phyloP scores from a whole-genome alignment of 2,113 vertebrate species.

The Melanostigma gelatinosum region DNA sequence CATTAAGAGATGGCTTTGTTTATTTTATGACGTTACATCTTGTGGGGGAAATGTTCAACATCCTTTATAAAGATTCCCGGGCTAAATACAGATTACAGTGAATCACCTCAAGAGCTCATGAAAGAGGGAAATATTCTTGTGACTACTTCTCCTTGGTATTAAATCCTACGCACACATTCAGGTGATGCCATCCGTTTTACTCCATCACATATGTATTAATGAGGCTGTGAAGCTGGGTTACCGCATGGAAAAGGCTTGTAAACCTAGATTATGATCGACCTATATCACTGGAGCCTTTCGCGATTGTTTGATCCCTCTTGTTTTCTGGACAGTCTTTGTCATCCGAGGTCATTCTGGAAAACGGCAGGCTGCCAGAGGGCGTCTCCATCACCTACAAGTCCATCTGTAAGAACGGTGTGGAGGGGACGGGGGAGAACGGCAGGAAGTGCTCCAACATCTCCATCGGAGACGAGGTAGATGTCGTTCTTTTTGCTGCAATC shows the following conservation, averaged over 20 bases:
- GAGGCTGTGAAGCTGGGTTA: neutral
- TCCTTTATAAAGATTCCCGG: neutral
- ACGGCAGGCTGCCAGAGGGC: constrained; percentile 90
- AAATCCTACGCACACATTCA: neutral
- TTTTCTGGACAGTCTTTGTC: constrained; percentile 88
- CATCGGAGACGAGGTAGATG: constrained; percentile 93
- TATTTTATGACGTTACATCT: neutral
- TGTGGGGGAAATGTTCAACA: too few relatives aligned
- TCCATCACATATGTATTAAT: neutral
- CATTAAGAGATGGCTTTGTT: neutral
- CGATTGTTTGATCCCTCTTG: neutral
- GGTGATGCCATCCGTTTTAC: neutral
- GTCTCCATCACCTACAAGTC: constrained; percentile 93
- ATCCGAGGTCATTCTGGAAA: constrained; percentile 97
- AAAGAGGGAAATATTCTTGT: neutral
- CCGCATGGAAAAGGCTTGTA: neutral
- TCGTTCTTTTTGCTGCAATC: neutral
- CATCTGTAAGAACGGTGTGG: constrained; percentile 94
- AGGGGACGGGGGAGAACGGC: constrained; percentile 91
- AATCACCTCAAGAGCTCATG: too few relatives aligned
- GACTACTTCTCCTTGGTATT: neutral
- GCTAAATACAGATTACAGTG: neutral
- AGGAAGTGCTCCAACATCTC: constrained; percentile 97
- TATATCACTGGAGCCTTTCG: neutral
- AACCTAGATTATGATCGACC: too few relatives aligned